phyloP scores from a whole-genome alignment of 1,140 invertebrate species.

The Coenobita brevimanus region DNA sequence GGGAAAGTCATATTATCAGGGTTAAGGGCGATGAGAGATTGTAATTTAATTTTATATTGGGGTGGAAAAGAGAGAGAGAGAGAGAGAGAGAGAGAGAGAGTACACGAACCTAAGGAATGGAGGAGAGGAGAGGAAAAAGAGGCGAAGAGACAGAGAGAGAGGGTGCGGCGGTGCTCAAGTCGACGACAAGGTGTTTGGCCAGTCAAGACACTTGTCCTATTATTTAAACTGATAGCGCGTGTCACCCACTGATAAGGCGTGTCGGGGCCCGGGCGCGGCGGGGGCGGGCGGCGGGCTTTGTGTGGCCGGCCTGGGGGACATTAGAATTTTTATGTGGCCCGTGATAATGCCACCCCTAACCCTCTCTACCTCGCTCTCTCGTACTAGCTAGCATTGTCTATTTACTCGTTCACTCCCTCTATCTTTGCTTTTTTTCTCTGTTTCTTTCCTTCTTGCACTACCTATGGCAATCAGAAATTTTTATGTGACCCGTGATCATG shows the following conservation, averaged over 20 bases:
- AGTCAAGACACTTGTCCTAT: constrained; percentile 68
- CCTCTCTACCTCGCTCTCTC: no score
- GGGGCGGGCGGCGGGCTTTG: constrained; percentile 51
- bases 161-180: constrained; percentile 49
- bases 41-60: no score
- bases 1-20: no score
- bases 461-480: no score
- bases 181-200: constrained; percentile 67
- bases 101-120: background rate
- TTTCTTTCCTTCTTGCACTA: background rate
- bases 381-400: background rate
- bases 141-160: no score
- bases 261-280: constrained; percentile 39
- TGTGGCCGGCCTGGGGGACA: constrained; percentile 45
- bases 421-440: background rate
- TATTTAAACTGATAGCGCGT: constrained; percentile 65
- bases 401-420: background rate
- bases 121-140: background rate
- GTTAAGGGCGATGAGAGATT: no score
- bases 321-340: constrained; percentile 62
- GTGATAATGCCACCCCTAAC: constrained; percentile 48
- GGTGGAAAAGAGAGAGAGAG: no score
- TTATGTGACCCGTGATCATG: no score
- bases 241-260: constrained; percentile 58
- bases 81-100: no score